phyloP scores from a whole-genome alignment of 2,888 invertebrate species.

The Lepidocyrtoides sp. region DNA sequence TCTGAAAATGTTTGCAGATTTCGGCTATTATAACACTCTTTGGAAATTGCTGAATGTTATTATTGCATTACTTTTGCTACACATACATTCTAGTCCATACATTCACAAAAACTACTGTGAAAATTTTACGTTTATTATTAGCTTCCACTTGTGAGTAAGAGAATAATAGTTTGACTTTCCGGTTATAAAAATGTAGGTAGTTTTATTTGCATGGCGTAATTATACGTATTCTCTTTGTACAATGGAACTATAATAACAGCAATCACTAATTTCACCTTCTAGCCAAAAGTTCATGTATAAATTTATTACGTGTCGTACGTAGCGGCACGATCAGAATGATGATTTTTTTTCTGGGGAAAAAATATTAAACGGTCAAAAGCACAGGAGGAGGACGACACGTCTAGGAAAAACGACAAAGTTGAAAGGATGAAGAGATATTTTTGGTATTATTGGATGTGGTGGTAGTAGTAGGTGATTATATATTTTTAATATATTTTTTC shows the following conservation, averaged over 20 bases:
- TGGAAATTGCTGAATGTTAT: constrained; percentile 11
- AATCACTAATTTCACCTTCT: constrained; percentile 5
- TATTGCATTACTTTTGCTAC: too few relatives aligned
- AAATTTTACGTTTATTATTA: neutral
- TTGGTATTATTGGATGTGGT: too few relatives aligned
- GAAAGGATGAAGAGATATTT: neutral
- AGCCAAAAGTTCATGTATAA: neutral
- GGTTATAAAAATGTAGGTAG: too few relatives aligned
- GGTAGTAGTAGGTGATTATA: too few relatives aligned
- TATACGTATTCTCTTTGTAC: too few relatives aligned
- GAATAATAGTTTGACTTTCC: constrained; percentile 31
- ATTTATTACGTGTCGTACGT: constrained; percentile 67
- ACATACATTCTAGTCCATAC: too few relatives aligned
- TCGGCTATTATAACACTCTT: neutral
- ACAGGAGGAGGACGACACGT: constrained; percentile 27
- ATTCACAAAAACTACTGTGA: neutral
- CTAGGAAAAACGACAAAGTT: neutral
- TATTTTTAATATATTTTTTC: neutral
- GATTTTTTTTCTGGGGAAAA: neutral
- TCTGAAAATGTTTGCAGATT: neutral
- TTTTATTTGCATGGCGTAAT: constrained; percentile 24
- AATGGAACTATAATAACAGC: neutral
- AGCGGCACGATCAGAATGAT: constrained; percentile 22
- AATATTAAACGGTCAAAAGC: neutral
- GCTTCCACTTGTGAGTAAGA: neutral